Evolutionary conservation across 2,888 invertebrate species (phyloP), one percentile per base, ranked within the genome.

Genomic region (Calliopum simillimum): DNA sequence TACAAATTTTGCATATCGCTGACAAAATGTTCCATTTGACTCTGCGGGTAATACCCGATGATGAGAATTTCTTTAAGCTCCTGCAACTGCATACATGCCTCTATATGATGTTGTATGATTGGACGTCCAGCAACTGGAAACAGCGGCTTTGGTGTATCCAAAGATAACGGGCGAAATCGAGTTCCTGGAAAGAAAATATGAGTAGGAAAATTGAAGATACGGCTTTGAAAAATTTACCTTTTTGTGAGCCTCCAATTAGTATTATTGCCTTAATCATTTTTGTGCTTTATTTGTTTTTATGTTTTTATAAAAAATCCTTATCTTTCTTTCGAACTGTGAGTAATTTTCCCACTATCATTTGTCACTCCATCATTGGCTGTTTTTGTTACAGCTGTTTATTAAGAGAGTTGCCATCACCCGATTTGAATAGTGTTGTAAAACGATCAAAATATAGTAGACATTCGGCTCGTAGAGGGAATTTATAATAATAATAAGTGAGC

Each of bases 91-190:
- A 89, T 89, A 81, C 98, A 97, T 59, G 98, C 97, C 86, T 98
- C 97, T 65, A 99, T 97, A 81, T 98, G 97, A 84, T 99, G 99
- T 82, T 99, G 97, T 72, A 99, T 95, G 73, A 99, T 89, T 0
- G 99, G 98, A 51, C 96, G 87, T 0, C 99, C 99, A 64, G 98
- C 99, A 14, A 99, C 94, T 0, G 98, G 98, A 86, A 99, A 99
- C 16, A 99, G 85, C 0, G 99, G 99, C 85, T 99, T 99, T 0
- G 99, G 98, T n/a, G 95, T 92, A 83, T 99, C 98, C 71, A 99
- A 87, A 0, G 98, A 98, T 3, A 99, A 88, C 0, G 99, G 99
- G 0, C 99, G 92, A 86, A 99, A 99, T 68, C 99, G 89, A 11
- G 99, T 99, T 1, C 99, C 99, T 98, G 14, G 16, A 41, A 11